Base-by-base conservation (phyloP, 2,888 invertebrate genomes). In the Alloplasta piceator region DNA sequence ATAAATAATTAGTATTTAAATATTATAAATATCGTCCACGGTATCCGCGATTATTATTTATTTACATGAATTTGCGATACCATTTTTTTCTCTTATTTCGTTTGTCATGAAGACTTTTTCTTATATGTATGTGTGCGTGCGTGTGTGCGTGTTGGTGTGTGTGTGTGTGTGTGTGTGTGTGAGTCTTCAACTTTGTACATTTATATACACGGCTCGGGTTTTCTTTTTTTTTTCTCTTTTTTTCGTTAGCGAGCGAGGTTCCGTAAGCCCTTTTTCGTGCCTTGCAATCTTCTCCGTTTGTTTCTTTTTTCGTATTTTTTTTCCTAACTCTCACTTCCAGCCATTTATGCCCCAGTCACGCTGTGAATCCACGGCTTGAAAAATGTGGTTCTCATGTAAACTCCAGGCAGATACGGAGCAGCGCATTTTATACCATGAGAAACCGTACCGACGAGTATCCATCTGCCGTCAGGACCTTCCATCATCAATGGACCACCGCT, bases 361-460 rank as follows among this genome's bases (percentile, higher is more conserved):
- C 95, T 96, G 90, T 95, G 96, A 79, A 98, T 94, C 98, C 98
- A 98, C 0, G 97, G 97, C 89, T 97, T 98, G 92, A 97, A 98
- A 92, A 94, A 98, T 0, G 97, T 96, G 82, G 98, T 98, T 86
- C 98, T 94, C 98, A 98, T 98, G 92, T 98, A 98, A 48, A 98
- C 98, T 7, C 98, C 98, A 0, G 98, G 98, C 38, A 98, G 93
- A 93, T 97, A 98, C 0, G 98, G 98, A 4, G 97, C 97, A 0
- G 98, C 98, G 89, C 98, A 98, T 90, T 98, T 97, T 86, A 98
- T 98, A n/a, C 98, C 98, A 88, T 98, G 98, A 6, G 98, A 98
- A 0, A 98, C 98, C 0, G 98, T 98, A 5, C 98, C 98, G 0
- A 97, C 97, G 5, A 98, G 93, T 83, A 97, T 96, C 95, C 97